These are phyloP conservation scores for Mya arenaria DNA, from an alignment of 1,140 invertebrate genomes.

Conservation along the genomic window DNA sequence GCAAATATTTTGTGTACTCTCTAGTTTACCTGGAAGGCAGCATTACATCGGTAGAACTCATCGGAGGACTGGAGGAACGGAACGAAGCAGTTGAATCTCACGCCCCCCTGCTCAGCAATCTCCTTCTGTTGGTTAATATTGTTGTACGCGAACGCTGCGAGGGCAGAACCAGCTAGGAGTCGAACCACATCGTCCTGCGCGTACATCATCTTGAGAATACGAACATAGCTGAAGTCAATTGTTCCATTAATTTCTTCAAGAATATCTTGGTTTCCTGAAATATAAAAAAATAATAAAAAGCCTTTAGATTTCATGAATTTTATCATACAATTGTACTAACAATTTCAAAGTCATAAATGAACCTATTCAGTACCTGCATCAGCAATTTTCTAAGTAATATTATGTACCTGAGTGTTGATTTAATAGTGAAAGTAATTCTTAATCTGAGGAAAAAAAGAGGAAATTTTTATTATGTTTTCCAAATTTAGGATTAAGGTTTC, in stretches of 20 bases:
- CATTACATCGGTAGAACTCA: slow-evolving; percentile 76
- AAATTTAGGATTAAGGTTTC: too few relatives aligned
- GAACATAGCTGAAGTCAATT: slow-evolving; percentile 77
- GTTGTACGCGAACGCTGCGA: slow-evolving; percentile 80
- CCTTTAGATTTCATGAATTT: too few relatives aligned
- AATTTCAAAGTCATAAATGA: too few relatives aligned
- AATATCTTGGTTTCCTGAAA: slow-evolving; percentile 75
- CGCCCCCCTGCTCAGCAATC: slow-evolving; percentile 78
- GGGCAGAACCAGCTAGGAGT: slow-evolving; percentile 75
- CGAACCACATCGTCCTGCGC: slow-evolving; percentile 71
- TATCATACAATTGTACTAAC: too few relatives aligned
- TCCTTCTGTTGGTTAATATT: slow-evolving; percentile 77
- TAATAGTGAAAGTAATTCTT: too few relatives aligned
- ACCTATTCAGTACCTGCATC: too few relatives aligned
- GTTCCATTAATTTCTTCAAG: slow-evolving; percentile 74
- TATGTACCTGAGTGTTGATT: too few relatives aligned
- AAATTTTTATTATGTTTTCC: too few relatives aligned
- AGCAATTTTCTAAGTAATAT: too few relatives aligned
- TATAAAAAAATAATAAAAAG: neutral
- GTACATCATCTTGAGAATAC: slow-evolving; percentile 79
- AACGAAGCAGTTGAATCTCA: slow-evolving; percentile 77
- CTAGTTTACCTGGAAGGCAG: slow-evolving; percentile 79
- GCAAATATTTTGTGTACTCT: too few relatives aligned
- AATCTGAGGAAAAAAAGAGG: too few relatives aligned
- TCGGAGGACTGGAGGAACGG: slow-evolving; percentile 77